Percentiles rank a stretch among this genome's conserved stretches.
phyloP scores from a whole-genome alignment of 2,888 invertebrate species.

The Eristalinus aeneus region DNA sequence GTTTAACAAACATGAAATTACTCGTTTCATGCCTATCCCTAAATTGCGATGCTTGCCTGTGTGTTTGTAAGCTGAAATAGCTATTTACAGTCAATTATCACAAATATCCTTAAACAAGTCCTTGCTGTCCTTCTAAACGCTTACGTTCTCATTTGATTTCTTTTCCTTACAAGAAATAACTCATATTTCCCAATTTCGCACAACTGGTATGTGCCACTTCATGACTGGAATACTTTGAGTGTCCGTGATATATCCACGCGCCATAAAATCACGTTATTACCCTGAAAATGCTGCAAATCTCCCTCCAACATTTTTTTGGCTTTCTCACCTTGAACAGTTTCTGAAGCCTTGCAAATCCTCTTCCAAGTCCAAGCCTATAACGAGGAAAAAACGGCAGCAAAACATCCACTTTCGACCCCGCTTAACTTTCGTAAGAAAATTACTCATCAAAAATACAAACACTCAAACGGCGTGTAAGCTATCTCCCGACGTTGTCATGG shows the following conservation, averaged over 20 bases:
- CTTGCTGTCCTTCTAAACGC: no score
- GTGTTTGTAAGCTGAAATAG: not conserved
- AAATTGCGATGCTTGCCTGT: no score
- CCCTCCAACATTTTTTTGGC: no score
- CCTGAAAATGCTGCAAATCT: no score
- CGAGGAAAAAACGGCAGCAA: not conserved
- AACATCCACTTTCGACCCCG: not conserved
- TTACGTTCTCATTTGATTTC: no score
- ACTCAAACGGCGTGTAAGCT: not conserved
- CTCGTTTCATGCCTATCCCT: not conserved
- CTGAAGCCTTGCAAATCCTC: not conserved
- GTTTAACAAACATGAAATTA: not conserved
- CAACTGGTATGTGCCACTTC: no score
- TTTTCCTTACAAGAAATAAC: no score
- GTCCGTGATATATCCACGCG: no score
- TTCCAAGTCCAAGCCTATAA: not conserved
- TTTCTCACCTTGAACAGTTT: not conserved
- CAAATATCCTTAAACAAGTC: no score
- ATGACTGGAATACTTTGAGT: no score
- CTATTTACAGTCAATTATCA: no score
- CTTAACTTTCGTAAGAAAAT: not conserved
- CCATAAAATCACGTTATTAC: not conserved
- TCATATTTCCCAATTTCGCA: no score
- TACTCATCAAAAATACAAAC: not conserved
- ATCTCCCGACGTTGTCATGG: not conserved